Evolutionary conservation across 2,113 vertebrate genomes (phyloP).

Genomic region (human): GRCh38 chr11:101336501-101337000

Average conservation of each 20-base stretch:
- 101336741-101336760: not conserved
- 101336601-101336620: not conserved
- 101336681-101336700: not conserved
- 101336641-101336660: not conserved
- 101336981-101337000: constrained; percentile 71
- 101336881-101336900: constrained; percentile 49
- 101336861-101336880: constrained; percentile 19
- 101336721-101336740: not conserved
- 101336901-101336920: constrained; percentile 49
- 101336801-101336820: not conserved
- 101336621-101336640: not conserved
- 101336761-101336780: not conserved
- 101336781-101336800: not conserved
- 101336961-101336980: constrained; percentile 49
- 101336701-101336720: not conserved
- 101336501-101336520: not conserved
- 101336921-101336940: constrained; percentile 57
- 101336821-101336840: not conserved
- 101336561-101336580: not conserved
- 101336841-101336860: not conserved
- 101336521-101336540: not conserved
- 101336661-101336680: not conserved
- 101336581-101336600: not conserved
- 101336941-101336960: constrained; percentile 70
- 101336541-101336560: not conserved